Evolutionary conservation across 2,888 invertebrate genomes (phyloP), one percentile per base, ranked within the genome.

Genomic region (Macrosoma leucophasiata): DNA sequence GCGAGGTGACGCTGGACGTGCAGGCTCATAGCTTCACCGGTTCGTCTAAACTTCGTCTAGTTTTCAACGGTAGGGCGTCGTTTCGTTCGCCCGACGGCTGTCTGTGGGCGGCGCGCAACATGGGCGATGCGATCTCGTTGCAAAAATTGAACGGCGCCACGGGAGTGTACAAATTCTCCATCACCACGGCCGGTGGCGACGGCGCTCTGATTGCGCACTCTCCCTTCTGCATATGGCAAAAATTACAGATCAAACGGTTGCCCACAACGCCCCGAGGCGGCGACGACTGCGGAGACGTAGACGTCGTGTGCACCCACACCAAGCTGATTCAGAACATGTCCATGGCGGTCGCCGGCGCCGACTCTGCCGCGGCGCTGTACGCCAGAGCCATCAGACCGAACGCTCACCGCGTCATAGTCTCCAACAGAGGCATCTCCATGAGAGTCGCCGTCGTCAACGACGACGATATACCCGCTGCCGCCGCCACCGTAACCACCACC

Each of bases 11-110:
- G 17, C 15, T 27, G 10, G 15, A 26, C 15, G 27, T 27, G 18
- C 18, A 17, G 27, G 27, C 27, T 14, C 17, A 27, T 17, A 27
- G 17, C 7, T 27, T 27, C 11, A 10, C 27, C 27, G 17, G 27
- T 17, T 14, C 27, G 6, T 13, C 15, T 10, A 10, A 15, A 10
- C 27, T 27, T 17, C 17, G 17, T 27, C 17, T 27, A n/a, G 15
- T 8, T 17, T 27, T 27, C 27, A 17, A 27, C 27, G 27, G 27
- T 17, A 27, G 17, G 10, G 27, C 27, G 27, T 27, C 27, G 27
- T 27, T 27, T 10, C 27, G 27, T 17, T 14, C 27, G 4, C 9
- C 17, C 27, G 27, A 27, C 17, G 15, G 27, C 10, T 15, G 27
- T 27, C 17, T 27, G 15, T 27, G 27, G 27, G 9, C 27, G 27